Percentiles rank a stretch among this genome's conserved stretches.
These are phyloP conservation scores for Elegia similella DNA, from an alignment of 2,888 invertebrate genomes.

Conservation along the genomic window DNA sequence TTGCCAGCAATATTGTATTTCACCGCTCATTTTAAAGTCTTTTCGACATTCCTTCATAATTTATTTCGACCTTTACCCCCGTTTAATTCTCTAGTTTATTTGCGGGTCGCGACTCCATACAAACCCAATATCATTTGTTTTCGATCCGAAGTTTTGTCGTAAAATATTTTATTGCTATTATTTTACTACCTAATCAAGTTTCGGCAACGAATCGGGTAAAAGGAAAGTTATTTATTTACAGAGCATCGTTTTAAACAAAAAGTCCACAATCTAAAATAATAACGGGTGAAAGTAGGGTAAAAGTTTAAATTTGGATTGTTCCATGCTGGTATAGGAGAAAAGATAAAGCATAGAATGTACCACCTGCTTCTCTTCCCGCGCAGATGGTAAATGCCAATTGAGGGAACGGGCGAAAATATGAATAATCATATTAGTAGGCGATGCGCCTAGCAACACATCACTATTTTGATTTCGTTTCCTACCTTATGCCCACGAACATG, in stretches of 20 bases:
- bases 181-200: background rate
- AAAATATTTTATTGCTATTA: slow-evolving; percentile 13
- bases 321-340: no score
- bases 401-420: no score
- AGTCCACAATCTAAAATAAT: no score
- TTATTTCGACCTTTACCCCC: background rate
- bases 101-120: background rate
- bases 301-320: no score
- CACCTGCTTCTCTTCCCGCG: no score
- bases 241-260: background rate
- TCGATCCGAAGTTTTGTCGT: background rate
- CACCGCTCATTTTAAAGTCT: slow-evolving; percentile 10
- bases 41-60: background rate
- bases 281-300: no score
- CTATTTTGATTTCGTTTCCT: no score
- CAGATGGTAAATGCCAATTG: no score
- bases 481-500: no score
- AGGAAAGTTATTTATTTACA: background rate
- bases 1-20: slow-evolving; percentile 30
- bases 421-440: no score
- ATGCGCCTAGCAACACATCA: no score
- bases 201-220: background rate
- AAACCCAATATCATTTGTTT: background rate
- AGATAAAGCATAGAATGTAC: no score
- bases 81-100: background rate